Evolutionary conservation across 2,113 vertebrate genomes (phyloP).

Genomic region (Ciconia maguari): DNA sequence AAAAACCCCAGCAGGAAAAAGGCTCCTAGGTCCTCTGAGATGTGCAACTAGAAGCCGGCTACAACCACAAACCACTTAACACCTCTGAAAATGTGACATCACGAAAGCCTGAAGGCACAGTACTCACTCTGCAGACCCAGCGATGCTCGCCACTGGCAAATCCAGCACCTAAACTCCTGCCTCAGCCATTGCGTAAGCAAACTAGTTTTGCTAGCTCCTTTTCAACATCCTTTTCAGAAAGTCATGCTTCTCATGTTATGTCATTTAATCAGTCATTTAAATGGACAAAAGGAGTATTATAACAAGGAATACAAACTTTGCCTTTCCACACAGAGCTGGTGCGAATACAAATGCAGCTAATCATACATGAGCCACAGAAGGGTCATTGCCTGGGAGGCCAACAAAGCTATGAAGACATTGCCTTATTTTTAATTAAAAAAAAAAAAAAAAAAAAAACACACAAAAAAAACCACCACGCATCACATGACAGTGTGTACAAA

Average conservation of each 20-base stretch:
- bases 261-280: not conserved
- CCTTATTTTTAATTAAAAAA: no score
- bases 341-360: not conserved
- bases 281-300: not conserved
- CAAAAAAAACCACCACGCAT: not conserved
- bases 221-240: not conserved
- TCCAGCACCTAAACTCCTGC: not conserved
- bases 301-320: not conserved
- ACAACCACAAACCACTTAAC: not conserved
- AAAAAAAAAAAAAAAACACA: not conserved
- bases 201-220: not conserved
- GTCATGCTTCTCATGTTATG: not conserved
- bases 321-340: not conserved
- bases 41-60: not conserved
- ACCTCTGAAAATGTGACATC: not conserved
- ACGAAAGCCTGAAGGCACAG: not conserved
- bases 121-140: not conserved
- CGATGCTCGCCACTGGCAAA: rapidly evolving
- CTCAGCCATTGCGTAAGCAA: not conserved
- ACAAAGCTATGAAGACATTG: not conserved
- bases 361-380: not conserved
- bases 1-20: not conserved
- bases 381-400: not conserved
- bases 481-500: not conserved
- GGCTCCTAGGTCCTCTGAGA: not conserved